Base-by-base conservation (phyloP, 2,113 vertebrate species). In the Notarius lentiginosus region DNA sequence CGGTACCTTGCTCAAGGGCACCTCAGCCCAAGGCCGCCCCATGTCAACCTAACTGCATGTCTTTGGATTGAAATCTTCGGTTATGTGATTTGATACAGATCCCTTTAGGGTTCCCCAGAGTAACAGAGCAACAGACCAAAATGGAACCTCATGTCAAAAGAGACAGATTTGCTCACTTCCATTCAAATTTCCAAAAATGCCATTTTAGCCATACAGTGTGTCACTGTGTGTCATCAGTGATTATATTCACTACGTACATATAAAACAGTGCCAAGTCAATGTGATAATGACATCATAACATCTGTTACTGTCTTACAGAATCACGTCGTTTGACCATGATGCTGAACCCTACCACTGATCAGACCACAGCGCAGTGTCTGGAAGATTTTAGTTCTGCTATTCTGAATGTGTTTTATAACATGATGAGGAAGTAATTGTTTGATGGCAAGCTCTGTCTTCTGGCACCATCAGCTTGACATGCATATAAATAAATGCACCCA, bases 401-500 rank as follows among this genome's bases (percentile, higher is more conserved):
- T 86, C 65, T 83, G n/a, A 60, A 24, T 53, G 24, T 60, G 18
- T 47, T 85, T 75, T 86, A 83, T 68, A 76, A 77, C 76, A 82
- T 82, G 51, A 87, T 56, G 84, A 88, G 84, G 84, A 87, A 86
- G 61, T 84, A 76, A 88, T 75, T 58, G 87, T 68, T 76, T 84
- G 18, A 55, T 77, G 72, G 34, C 41, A 1, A 88, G 55, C 75
- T 79, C 68, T 18, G 41, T 60, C 76, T 79, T 90, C 82, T 82
- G 84, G 87, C 82, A 51, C 65, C 10, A 20, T 66, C 81, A 56
- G 27, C 58, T 81, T 73, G 27, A 86, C 41, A 24, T 10, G 9
- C 75, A 84, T 65, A 53, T 91, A 88, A 84, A 75, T 56, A 90
- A 91, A 90, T 82, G 79, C 87, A 91, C 82, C 63, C 53, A 18